Base-by-base conservation (phyloP, 2,797 vertebrate species). In the Miichthys miiuy region DNA sequence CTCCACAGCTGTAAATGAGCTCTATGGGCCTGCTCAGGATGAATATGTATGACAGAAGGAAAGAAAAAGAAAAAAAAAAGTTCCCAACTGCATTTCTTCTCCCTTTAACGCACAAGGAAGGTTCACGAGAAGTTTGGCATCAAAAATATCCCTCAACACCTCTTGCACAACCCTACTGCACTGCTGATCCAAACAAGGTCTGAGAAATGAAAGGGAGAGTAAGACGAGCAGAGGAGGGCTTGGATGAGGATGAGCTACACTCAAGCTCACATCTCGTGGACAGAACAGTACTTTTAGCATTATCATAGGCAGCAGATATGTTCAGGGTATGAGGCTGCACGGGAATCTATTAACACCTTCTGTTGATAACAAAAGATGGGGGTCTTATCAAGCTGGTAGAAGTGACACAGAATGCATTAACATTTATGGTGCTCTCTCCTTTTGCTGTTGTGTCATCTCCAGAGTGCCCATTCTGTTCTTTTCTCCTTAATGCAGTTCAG, bases 331-430 rank as follows among this genome's bases (percentile, higher is more conserved):
- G 57, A 77, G 77, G 77, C 81, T 65, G 64, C 81, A 71, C 5
- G 4, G 65, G 86, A 91, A 90, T 90, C 85, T 93, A 89, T 91
- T 92, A 91, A 87, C 75, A 79, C 84, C 79, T 82, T 82, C 78
- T 72, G 71, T 75, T 73, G 78, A 80, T 79, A 83, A 92, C 82
- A 91, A 90, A 92, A 88, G 85, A 80, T 18, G 65, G 56, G 73
- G 73, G 79, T 83, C 84, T 89, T 89, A 89, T 89, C 86, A 68
- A 78, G 79, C 83, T 68, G 58, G 66, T 85, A 72, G 81, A 92
- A 86, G 72, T 87, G 91, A 91, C 83, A 88, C 81, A 74, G 91
- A 94, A 94, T 93, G 89, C 88, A 93, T 94, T 93, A 93, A 92
- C 93, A 92, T 93, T 93, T 93, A 86, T 75, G 65, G 70, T 55